Evolutionary conservation across 2,113 vertebrate genomes (phyloP), one percentile per base, ranked within the genome.

Genomic region (Cepphus grylle): DNA sequence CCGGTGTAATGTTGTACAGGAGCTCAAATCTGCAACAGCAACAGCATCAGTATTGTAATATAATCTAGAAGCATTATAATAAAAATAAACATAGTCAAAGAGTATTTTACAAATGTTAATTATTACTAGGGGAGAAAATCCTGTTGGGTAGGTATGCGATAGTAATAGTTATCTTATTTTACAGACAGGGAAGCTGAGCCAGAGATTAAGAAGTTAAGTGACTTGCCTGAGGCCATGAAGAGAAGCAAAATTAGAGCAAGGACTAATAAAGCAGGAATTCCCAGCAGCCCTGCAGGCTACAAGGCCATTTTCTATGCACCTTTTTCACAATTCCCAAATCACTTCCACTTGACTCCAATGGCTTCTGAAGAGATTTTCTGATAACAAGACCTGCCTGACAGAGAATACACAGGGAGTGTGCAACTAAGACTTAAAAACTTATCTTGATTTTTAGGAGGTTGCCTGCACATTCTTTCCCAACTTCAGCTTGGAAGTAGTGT

Each of bases 151-250:
- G 87, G 87, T 96, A 95, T 94, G 89, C 50, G 91, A 96, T 91
- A 87, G 93, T 70, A 93, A 86, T 45, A 95, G 93, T 87, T 93
- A 93, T 69, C 89, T 95, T 93, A 87, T 81, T 96, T 96, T 95
- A 95, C 87, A 93, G 91, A 81, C 81, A 91, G 81, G 81, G 93
- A 94, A 96, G 90, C 84, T 58, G 86, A 95, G 96, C 96, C 96
- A 97, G 94, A 87, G 96, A 95, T 96, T 94, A 93, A 90, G 62
- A 93, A 95, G 94, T 96, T 97, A 95, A 97, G 86, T 80, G 91
- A 96, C 89, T 96, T 91, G 93, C 93, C 86, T 89, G 93, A 93
- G 91, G 96, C 95, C 89, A 96, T 22, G 29, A 91, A 90, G 87
- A 82, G 81, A 91, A 95, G 94, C 32, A 78, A 80, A 92, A 69